Conservation (phyloP, 2,113 vertebrate genomes). For the Osmerus mordax region DNA sequence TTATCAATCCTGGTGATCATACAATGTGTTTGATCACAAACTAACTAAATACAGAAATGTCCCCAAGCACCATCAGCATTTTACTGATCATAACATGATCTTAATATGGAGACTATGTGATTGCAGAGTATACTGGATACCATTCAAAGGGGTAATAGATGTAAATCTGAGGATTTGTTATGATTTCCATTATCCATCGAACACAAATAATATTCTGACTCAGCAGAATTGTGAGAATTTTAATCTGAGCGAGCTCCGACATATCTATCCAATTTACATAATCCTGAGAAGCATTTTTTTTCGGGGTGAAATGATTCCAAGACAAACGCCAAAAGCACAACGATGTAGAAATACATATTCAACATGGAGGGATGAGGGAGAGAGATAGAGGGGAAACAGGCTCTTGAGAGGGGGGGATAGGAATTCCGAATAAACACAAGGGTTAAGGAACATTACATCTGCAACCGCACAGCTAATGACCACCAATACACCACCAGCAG, state of each 20-base stretch:
- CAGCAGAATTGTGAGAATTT: slow-evolving; percentile 45
- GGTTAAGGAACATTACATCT: slow-evolving; percentile 53
- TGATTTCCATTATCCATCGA: slow-evolving; percentile 44
- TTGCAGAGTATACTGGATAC: slow-evolving; percentile 31
- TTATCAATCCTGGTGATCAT: slow-evolving; percentile 42
- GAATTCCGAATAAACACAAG: slow-evolving; percentile 57
- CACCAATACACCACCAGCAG: slow-evolving; percentile 64
- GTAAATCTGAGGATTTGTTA: slow-evolving; percentile 56
- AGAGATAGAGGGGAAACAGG: slow-evolving; percentile 7
- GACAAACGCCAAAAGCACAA: slow-evolving; percentile 30
- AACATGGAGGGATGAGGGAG: slow-evolving; percentile 55
- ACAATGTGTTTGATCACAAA: slow-evolving; percentile 18
- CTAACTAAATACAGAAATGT: slow-evolving; percentile 22
- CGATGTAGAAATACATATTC: slow-evolving; percentile 36
- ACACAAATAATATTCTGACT: slow-evolving; percentile 54
- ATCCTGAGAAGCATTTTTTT: neutral
- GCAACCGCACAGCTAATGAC: slow-evolving; percentile 59
- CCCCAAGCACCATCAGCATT: slow-evolving; percentile 32
- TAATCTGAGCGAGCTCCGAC: slow-evolving; percentile 1
- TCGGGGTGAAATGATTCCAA: slow-evolving; percentile 22
- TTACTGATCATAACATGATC: slow-evolving; percentile 44
- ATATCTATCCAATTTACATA: neutral
- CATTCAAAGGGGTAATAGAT: slow-evolving; percentile 40
- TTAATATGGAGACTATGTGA: slow-evolving; percentile 12
- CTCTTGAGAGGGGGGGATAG: slow-evolving; percentile 45